phyloP scores from a whole-genome alignment of 2,797 vertebrate genomes.

The Notamacropus eugenii region DNA sequence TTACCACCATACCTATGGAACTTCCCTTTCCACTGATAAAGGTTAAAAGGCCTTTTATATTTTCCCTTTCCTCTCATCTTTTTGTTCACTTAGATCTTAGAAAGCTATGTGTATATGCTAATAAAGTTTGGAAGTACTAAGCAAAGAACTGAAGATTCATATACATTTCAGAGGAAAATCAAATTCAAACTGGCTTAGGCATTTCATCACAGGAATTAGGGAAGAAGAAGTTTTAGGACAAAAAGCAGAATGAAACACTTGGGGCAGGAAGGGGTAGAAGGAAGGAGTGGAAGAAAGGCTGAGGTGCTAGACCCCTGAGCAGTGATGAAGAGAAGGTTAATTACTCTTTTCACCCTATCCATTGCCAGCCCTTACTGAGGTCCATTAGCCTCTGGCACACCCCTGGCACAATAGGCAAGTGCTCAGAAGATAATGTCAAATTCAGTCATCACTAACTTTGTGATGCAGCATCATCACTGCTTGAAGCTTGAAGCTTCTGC shows the following conservation, averaged over 20 bases:
- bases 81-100: not conserved
- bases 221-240: not conserved
- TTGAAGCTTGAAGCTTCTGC: not conserved
- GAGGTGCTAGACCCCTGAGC: not conserved
- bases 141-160: not conserved
- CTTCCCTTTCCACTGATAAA: not conserved
- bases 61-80: not conserved
- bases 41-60: not conserved
- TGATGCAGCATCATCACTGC: not conserved
- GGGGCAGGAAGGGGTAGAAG: not conserved
- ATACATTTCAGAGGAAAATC: not conserved
- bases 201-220: not conserved
- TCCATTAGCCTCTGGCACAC: not conserved
- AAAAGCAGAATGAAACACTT: not conserved
- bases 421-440: not conserved
- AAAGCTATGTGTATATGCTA: not conserved
- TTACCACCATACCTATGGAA: not conserved
- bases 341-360: not conserved
- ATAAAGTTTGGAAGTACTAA: not conserved
- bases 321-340: not conserved
- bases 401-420: not conserved
- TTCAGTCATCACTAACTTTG: not conserved
- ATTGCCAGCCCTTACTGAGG: not conserved
- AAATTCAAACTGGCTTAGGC: not conserved
- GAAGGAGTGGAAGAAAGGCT: not conserved